Conservation (phyloP, 2,797 vertebrate genomes). For the Semaprochilodus insignis region DNA sequence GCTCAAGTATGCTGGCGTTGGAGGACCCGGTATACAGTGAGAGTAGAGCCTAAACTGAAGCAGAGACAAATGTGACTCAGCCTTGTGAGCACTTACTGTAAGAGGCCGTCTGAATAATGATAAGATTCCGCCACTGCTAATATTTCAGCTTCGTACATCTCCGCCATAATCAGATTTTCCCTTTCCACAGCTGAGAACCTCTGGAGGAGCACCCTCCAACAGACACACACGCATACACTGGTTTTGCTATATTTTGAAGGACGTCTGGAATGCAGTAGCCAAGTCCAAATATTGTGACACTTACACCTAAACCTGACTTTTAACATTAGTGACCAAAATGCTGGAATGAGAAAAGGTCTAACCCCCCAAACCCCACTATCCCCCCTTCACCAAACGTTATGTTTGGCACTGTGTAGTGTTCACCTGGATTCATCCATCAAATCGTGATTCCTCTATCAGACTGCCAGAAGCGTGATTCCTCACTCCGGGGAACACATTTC, state of each 20-base stretch:
- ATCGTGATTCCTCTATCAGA: too few species aligned
- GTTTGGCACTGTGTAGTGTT: too few species aligned
- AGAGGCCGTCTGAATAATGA: not conserved
- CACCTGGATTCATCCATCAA: too few species aligned
- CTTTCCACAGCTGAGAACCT: not conserved
- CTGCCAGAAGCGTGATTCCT: too few species aligned
- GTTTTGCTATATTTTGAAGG: not conserved
- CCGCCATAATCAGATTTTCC: slow-evolving; percentile 27
- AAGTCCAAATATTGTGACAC: too few species aligned
- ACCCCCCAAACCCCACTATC: too few species aligned
- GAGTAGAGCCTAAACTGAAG: not conserved
- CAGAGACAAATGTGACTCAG: not conserved
- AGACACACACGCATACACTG: not conserved
- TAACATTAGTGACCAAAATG: too few species aligned
- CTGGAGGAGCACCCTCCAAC: slow-evolving; percentile 24
- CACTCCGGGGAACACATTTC: too few species aligned
- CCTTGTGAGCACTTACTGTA: not conserved
- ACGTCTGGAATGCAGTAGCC: too few species aligned
- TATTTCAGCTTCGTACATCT: slow-evolving; percentile 6
- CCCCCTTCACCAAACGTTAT: too few species aligned
- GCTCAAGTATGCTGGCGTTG: not conserved
- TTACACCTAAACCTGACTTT: too few species aligned
- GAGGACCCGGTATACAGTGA: not conserved
- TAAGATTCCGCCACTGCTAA: slow-evolving; percentile 17
- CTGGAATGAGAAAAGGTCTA: too few species aligned